phyloP scores from a whole-genome alignment of 1,140 invertebrate species.

The Bradynema listronoti region DNA sequence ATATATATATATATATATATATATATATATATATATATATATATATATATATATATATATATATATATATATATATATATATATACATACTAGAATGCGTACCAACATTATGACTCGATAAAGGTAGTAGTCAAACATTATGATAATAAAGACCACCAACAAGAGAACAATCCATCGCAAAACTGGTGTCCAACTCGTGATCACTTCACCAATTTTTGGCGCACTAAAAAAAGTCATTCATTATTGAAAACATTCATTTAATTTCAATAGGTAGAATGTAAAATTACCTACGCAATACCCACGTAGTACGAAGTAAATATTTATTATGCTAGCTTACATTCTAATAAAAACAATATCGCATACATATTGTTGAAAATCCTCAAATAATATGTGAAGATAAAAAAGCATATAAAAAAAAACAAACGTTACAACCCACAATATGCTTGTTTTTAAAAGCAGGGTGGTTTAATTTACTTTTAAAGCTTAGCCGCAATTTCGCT shows the following conservation, averaged over 20 bases:
- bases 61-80: no score
- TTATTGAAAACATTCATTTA: not conserved
- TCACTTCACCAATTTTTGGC: constrained; percentile 9
- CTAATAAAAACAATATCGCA: not conserved
- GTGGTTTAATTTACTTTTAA: no score
- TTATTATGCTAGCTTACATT: not conserved
- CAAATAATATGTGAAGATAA: not conserved
- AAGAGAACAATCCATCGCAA: constrained; percentile 17
- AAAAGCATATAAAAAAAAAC: not conserved
- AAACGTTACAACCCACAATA: no score
- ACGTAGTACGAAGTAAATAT: not conserved
- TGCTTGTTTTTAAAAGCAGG: no score
- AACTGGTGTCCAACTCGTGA: constrained; percentile 15
- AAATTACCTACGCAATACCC: not conserved
- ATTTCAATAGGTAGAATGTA: not conserved
- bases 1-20: no score
- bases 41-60: no score
- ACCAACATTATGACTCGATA: constrained; percentile 21
- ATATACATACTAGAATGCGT: constrained; percentile 3
- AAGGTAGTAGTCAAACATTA: constrained; percentile 27
- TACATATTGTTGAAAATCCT: not conserved
- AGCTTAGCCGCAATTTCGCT: no score
- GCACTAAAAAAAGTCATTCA: constrained; percentile 7
- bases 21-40: no score
- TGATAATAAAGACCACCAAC: constrained; percentile 9